Evolutionary conservation across 2,797 vertebrate genomes (phyloP).

Genomic region (Cryptoprocta ferox): DNA sequence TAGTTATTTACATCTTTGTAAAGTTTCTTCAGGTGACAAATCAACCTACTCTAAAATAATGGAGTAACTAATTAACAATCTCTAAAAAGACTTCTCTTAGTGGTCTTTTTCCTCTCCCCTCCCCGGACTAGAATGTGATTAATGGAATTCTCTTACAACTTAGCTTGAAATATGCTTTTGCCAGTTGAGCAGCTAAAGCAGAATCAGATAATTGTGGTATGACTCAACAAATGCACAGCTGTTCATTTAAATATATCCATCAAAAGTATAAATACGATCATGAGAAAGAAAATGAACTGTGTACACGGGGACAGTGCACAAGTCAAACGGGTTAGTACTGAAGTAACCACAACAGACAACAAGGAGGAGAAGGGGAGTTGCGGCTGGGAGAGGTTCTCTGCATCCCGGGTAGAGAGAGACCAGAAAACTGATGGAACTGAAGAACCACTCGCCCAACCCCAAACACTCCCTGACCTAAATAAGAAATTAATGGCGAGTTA

Average conservation of each 20-base stretch:
- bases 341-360: conserved; percentile 76
- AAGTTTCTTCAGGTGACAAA: conserved; percentile 40
- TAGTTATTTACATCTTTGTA: conserved; percentile 19
- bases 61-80: conserved; percentile 52
- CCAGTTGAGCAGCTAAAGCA: conserved; percentile 66
- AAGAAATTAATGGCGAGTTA: background rate
- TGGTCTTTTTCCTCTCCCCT: background rate
- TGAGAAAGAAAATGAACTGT: conserved; percentile 53
- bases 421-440: background rate
- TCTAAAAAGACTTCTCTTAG: conserved; percentile 10
- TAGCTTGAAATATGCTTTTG: conserved; percentile 65
- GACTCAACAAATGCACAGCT: conserved; percentile 82
- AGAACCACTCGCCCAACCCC: background rate
- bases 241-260: conserved; percentile 78
- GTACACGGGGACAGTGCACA: conserved; percentile 61
- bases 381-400: background rate
- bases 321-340: conserved; percentile 41
- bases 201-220: conserved; percentile 76
- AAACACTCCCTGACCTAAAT: background rate
- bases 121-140: conserved; percentile 56
- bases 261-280: conserved; percentile 71
- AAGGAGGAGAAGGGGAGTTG: background rate
- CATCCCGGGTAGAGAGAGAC: background rate
- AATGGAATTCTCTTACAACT: conserved; percentile 73
- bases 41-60: conserved; percentile 59